Evolutionary conservation across 2,797 vertebrate species (phyloP).

Genomic region (Gastrophryne carolinensis): DNA sequence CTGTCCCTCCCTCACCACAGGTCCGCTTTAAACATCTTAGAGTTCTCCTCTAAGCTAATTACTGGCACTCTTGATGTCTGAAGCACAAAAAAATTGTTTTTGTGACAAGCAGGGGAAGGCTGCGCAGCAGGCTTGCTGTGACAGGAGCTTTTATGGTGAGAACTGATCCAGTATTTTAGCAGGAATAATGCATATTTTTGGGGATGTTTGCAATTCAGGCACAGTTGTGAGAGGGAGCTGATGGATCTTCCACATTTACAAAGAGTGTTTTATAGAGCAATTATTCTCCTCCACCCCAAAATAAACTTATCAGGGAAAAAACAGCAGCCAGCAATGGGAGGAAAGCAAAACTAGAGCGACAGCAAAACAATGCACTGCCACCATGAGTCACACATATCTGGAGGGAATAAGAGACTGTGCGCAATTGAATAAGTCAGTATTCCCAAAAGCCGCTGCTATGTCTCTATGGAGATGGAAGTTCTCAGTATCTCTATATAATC

Average conservation of each 20-base stretch:
- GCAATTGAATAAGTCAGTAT: conserved; percentile 26
- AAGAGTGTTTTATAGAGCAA: conserved; percentile 35
- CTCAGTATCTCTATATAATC: conserved; percentile 1
- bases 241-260: conserved; percentile 35
- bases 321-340: conserved; percentile 13
- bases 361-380: background rate
- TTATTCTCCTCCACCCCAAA: conserved; percentile 12
- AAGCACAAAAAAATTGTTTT: too few species aligned
- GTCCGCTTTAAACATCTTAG: too few species aligned
- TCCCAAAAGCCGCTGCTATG: background rate
- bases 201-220: conserved; percentile 34
- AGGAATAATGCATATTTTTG: background rate
- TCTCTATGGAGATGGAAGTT: conserved; percentile 9
- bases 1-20: too few species aligned
- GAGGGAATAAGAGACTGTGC: conserved; percentile 21
- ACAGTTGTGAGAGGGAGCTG: background rate
- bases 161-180: background rate
- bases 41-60: too few species aligned
- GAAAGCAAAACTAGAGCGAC: conserved; percentile 27
- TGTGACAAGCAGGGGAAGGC: background rate
- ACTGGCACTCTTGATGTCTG: too few species aligned
- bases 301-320: conserved; percentile 33
- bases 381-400: conserved; percentile 20
- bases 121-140: background rate
- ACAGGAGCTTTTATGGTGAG: background rate